A percentile compares a stretch with the other conserved stretches of the same genome.
Conservation (phyloP, 2,888 invertebrate species). For the Sphinx pinastri region DNA sequence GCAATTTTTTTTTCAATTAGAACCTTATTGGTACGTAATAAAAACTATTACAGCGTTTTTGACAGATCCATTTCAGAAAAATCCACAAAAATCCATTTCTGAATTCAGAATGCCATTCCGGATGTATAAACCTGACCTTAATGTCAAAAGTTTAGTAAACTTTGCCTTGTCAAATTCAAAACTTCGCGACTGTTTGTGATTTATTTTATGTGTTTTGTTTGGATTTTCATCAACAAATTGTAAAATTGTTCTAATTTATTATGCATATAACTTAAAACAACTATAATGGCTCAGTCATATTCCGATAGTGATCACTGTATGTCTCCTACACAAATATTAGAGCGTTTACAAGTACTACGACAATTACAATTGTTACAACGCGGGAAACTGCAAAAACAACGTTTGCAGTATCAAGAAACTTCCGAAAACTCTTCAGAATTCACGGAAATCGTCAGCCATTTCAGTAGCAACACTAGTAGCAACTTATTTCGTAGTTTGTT, state of each 20-base stretch:
- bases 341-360: constrained; percentile 69
- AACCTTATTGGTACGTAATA: too few species aligned
- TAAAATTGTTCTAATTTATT: neutral
- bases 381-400: constrained; percentile 76
- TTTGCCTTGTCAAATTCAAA: constrained; percentile 13
- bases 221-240: constrained; percentile 1
- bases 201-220: neutral
- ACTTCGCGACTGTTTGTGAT: constrained; percentile 4
- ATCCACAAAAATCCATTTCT: too few species aligned
- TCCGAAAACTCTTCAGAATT: constrained; percentile 64
- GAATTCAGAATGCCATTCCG: neutral
- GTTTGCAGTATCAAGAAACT: constrained; percentile 63
- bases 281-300: constrained; percentile 68
- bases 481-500: constrained; percentile 74
- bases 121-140: neutral
- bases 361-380: constrained; percentile 73
- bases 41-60: too few species aligned
- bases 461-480: constrained; percentile 73
- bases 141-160: constrained; percentile 16
- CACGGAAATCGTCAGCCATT: constrained; percentile 76
- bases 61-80: too few species aligned
- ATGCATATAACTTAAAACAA: neutral
- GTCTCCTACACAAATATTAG: constrained; percentile 74
- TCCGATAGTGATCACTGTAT: constrained; percentile 71
- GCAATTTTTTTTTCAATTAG: too few species aligned